Conservation (phyloP, 2,797 vertebrate species). For the Taenioides sp. region DNA sequence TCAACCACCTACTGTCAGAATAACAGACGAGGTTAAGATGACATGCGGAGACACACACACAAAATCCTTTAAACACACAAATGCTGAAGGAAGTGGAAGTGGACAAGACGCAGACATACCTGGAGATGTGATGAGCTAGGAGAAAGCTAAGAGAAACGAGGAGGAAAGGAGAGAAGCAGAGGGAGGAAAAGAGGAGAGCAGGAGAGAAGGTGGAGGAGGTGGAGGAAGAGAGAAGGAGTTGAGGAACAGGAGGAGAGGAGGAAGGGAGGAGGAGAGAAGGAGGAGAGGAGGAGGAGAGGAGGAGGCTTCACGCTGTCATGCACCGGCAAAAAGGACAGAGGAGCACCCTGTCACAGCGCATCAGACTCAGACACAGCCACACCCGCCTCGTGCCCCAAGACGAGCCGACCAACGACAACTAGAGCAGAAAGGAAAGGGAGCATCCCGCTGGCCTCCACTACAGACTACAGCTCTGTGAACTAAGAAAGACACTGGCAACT, state of each 20-base stretch:
- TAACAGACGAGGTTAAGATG: not conserved
- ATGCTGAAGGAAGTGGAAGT: slow-evolving; percentile 5
- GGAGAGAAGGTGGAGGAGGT: too few species aligned
- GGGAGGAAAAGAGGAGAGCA: too few species aligned
- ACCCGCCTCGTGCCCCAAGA: slow-evolving; percentile 39
- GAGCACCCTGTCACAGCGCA: slow-evolving; percentile 64
- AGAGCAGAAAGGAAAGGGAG: slow-evolving; percentile 26
- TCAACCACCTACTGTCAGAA: not conserved
- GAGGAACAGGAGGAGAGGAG: too few species aligned
- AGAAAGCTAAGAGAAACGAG: slow-evolving; percentile 23
- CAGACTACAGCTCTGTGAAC: not conserved
- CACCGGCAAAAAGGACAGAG: slow-evolving; percentile 62
- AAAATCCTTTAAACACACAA: slow-evolving; percentile 4
- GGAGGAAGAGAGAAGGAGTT: too few species aligned
- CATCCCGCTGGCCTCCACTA: slow-evolving; percentile 26
- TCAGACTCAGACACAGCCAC: slow-evolving; percentile 65
- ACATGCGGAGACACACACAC: slow-evolving; percentile 14
- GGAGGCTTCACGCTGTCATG: slow-evolving; percentile 59
- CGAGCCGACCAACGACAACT: slow-evolving; percentile 23
- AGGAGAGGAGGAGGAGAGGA: too few species aligned
- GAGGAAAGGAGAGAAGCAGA: too few species aligned
- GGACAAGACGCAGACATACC: slow-evolving; percentile 9
- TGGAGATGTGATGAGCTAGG: slow-evolving; percentile 22
- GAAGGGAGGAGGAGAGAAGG: too few species aligned
- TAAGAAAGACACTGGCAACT: not conserved